Evolutionary conservation across 2,113 vertebrate species (phyloP).

Genomic region (Pan paniscus): DNA sequence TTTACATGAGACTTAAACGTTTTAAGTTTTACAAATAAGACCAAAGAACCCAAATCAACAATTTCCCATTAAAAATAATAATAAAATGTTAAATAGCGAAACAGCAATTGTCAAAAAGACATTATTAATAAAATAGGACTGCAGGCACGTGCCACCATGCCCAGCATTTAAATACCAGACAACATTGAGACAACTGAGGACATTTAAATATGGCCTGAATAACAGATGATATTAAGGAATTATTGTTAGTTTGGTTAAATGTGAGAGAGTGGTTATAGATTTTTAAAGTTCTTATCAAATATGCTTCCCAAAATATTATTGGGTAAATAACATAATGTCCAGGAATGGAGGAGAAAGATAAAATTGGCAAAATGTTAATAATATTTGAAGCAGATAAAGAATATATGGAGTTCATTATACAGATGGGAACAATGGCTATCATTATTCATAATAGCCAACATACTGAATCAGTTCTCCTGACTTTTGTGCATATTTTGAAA

Average conservation of each 20-base stretch:
- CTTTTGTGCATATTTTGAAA: neutral
- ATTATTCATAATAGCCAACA: neutral
- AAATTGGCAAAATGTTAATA: neutral
- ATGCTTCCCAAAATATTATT: neutral
- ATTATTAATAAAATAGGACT: neutral
- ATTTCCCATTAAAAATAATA: neutral
- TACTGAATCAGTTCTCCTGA: neutral
- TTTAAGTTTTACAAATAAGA: slow-evolving; percentile 24
- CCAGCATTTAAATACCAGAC: neutral
- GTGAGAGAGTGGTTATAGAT: neutral
- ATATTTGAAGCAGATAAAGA: neutral
- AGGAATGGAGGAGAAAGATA: neutral
- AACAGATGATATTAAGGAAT: neutral
- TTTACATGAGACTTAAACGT: neutral
- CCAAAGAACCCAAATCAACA: neutral
- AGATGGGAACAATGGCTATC: too few relatives aligned
- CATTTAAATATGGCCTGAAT: neutral
- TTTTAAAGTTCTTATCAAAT: neutral
- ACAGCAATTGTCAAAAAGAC: neutral
- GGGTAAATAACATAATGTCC: neutral
- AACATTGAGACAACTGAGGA: neutral
- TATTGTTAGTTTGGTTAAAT: neutral
- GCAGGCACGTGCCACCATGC: too few relatives aligned
- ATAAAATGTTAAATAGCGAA: neutral
- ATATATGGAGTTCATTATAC: neutral